Evolutionary conservation across 2,888 invertebrate species (phyloP).

Genomic region (Heliconius aoede): DNA sequence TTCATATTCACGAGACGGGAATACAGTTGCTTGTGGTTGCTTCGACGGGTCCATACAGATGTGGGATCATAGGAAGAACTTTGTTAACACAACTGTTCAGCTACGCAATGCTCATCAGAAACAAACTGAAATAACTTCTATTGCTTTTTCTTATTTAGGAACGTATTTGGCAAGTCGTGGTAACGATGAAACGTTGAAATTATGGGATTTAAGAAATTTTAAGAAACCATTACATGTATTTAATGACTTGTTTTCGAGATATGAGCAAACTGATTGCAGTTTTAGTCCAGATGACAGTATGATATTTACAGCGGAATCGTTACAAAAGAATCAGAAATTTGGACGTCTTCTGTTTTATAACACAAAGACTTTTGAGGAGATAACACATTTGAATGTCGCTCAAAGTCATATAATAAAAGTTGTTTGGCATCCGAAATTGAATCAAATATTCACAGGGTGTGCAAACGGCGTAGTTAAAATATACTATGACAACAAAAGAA

Average conservation of each 20-base stretch:
- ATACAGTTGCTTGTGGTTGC: conserved; percentile 95
- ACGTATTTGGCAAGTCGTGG: conserved; percentile 90
- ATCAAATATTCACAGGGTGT: conserved; percentile 96
- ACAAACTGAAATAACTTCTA: conserved; percentile 91
- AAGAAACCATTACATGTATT: conserved; percentile 90
- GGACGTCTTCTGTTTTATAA: conserved; percentile 92
- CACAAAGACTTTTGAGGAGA: conserved; percentile 88
- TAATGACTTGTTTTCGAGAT: conserved; percentile 90
- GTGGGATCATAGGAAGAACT: conserved; percentile 97
- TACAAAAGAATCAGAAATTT: conserved; percentile 85
- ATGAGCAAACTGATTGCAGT: conserved; percentile 90
- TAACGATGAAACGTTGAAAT: conserved; percentile 96
- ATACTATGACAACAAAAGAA: conserved; percentile 94
- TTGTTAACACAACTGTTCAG: conserved; percentile 92
- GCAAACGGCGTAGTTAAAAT: conserved; percentile 95
- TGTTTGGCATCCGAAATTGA: conserved; percentile 98
- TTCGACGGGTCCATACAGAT: conserved; percentile 97
- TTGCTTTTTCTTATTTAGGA: conserved; percentile 95
- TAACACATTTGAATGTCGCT: conserved; percentile 89
- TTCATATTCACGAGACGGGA: conserved; percentile 92
- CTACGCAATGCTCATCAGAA: conserved; percentile 91
- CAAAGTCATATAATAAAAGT: conserved; percentile 94
- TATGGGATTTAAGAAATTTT: conserved; percentile 96
- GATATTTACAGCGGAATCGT: conserved; percentile 93
- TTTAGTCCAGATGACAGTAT: conserved; percentile 97